phyloP scores from a whole-genome alignment of 2,113 vertebrate species.

The Nycticryphes semicollaris region DNA sequence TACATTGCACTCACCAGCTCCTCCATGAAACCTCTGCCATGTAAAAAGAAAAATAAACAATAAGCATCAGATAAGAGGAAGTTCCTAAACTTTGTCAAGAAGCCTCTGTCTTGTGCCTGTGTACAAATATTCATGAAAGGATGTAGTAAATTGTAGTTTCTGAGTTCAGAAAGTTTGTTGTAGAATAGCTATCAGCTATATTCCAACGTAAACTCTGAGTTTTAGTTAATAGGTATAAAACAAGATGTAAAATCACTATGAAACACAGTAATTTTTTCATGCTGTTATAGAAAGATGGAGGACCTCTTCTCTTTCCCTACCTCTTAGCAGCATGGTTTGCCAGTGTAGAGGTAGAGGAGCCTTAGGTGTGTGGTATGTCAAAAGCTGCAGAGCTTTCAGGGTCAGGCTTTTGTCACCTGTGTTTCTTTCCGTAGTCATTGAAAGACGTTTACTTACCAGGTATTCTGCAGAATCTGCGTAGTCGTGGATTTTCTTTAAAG shows the following conservation, averaged over 20 bases:
- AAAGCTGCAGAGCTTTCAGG: background rate
- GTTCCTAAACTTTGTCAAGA: background rate
- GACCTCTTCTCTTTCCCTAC: background rate
- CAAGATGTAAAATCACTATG: background rate
- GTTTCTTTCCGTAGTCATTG: background rate
- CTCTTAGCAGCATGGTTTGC: accelerated
- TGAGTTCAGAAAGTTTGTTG: background rate
- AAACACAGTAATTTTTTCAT: background rate
- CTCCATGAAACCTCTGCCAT: background rate
- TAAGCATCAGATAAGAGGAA: background rate
- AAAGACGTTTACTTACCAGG: background rate
- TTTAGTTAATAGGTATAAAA: background rate
- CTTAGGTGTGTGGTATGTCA: accelerated
- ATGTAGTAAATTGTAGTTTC: background rate
- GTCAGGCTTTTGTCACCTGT: background rate
- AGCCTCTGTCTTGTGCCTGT: background rate
- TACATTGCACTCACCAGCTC: background rate
- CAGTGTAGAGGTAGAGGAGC: background rate
- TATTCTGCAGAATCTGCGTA: background rate
- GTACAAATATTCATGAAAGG: background rate
- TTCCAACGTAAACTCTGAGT: accelerated
- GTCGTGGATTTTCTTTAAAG: background rate
- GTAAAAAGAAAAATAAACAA: background rate
- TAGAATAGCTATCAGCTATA: background rate
- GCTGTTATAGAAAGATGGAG: background rate